Percentiles rank a stretch among this genome's conserved stretches.
Evolutionary conservation across 2,113 vertebrate species (phyloP).

Genomic region (Hystrix brachyura): DNA sequence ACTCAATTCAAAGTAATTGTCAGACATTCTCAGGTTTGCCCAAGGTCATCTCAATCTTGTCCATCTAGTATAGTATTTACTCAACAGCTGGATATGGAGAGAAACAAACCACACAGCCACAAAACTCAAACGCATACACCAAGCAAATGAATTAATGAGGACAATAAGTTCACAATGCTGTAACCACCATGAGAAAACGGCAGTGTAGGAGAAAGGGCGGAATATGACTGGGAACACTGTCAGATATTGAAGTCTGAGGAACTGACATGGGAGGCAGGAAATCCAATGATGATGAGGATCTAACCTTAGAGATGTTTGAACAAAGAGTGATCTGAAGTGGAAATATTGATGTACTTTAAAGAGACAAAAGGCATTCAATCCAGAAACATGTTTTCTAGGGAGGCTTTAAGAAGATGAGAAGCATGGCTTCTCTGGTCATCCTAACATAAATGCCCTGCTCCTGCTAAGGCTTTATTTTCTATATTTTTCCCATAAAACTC

Average conservation of each 20-base stretch:
- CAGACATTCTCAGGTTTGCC: conserved; percentile 35
- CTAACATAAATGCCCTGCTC: neutral
- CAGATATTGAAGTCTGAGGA: neutral
- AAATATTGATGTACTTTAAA: conserved; percentile 5
- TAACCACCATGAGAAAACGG: neutral
- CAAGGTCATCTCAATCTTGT: neutral
- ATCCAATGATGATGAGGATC: neutral
- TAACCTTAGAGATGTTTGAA: neutral
- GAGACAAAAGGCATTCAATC: neutral
- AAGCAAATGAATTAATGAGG: neutral
- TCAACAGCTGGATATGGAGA: neutral
- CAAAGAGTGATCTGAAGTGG: neutral
- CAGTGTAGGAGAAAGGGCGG: fast-evolving
- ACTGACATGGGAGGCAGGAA: neutral
- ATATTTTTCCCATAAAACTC: neutral
- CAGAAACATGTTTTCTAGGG: neutral
- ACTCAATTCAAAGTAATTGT: conserved; percentile 58
- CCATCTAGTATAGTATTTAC: neutral
- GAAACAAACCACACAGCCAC: neutral
- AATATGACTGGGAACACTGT: neutral
- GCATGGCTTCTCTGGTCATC: neutral
- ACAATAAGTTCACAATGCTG: neutral
- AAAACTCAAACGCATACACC: neutral
- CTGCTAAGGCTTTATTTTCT: neutral
- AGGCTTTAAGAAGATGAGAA: neutral